A percentile compares a stretch with the other conserved stretches of the same genome.
Evolutionary conservation across 1,140 invertebrate genomes (phyloP).

Genomic region (Heliconius eleuchia): DNA sequence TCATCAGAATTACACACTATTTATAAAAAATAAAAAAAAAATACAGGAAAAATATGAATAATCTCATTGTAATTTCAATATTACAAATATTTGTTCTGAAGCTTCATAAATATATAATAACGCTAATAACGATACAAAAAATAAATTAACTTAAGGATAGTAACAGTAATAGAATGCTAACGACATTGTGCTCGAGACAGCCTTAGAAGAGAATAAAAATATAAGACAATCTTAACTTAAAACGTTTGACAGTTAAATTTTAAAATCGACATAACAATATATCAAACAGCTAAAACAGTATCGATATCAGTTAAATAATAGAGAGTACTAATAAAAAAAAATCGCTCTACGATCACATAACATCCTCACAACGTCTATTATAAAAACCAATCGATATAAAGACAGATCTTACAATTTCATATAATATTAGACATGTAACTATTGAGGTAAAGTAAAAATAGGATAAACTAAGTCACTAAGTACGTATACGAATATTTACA

Average conservation of each 20-base stretch:
- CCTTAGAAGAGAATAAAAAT: slow-evolving; percentile 37
- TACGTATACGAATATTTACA: slow-evolving; percentile 75
- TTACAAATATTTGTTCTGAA: slow-evolving; percentile 51
- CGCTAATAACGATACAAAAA: slow-evolving; percentile 59
- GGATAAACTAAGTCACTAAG: slow-evolving; percentile 54
- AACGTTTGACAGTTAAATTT: not conserved
- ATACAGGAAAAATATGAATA: slow-evolving; percentile 56
- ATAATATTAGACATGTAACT: slow-evolving; percentile 24
- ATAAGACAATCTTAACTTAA: not conserved
- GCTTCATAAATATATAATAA: slow-evolving; percentile 49
- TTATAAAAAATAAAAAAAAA: slow-evolving; percentile 74
- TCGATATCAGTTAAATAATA: slow-evolving; percentile 9
- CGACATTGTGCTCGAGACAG: slow-evolving; percentile 65
- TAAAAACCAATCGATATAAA: not conserved
- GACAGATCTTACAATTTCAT: not conserved
- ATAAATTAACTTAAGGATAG: slow-evolving; percentile 65
- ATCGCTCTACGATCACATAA: not conserved
- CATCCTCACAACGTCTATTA: slow-evolving; percentile 1
- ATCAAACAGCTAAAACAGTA: not conserved
- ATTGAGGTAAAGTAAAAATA: slow-evolving; percentile 68
- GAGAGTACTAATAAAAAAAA: not conserved
- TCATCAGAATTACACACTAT: slow-evolving; percentile 53
- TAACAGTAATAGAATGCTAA: slow-evolving; percentile 51
- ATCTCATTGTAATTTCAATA: slow-evolving; percentile 79
- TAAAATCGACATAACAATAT: not conserved